These are phyloP conservation scores for Cryptophagus acutangulus DNA, from an alignment of 2,888 invertebrate genomes.

Conservation along the genomic window DNA sequence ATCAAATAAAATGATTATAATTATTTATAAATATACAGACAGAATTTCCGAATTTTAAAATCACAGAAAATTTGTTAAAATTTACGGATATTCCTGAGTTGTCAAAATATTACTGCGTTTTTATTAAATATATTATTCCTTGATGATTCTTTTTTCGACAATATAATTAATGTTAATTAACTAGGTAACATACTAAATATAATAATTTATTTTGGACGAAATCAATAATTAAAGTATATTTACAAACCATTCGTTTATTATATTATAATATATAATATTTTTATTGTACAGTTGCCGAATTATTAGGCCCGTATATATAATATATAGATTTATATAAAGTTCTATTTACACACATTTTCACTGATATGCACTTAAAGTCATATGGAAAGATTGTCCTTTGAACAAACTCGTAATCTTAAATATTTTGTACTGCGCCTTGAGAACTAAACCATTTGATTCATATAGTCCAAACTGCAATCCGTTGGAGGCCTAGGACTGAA, in stretches of 20 bases:
- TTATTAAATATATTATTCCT: not conserved
- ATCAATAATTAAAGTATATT: no score
- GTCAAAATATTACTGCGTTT: no score
- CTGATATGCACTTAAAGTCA: constrained; percentile 19
- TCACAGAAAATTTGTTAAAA: constrained; percentile 8
- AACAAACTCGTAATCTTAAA: constrained; percentile 4
- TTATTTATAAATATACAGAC: constrained; percentile 6
- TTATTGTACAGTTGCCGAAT: constrained; percentile 19
- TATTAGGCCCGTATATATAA: constrained; percentile 16
- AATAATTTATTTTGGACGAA: constrained; percentile 9
- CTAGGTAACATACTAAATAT: constrained; percentile 10
- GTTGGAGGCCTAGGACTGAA: constrained; percentile 37
- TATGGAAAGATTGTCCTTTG: not conserved
- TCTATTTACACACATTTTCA: constrained; percentile 16
- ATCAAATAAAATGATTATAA: constrained; percentile 7
- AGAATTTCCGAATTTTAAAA: constrained; percentile 10
- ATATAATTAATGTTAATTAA: no score
- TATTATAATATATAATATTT: constrained; percentile 8
- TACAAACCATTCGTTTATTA: constrained; percentile 2
- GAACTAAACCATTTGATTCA: constrained; percentile 39
- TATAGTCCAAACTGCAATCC: constrained; percentile 33
- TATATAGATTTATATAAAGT: no score
- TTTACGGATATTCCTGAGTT: constrained; percentile 5
- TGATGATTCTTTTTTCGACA: not conserved
- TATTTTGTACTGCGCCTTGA: not conserved